Percentiles rank a stretch among this genome's conserved stretches.
Conservation (phyloP, 2,797 vertebrate species). For the Rhabdophis nuchalis region DNA sequence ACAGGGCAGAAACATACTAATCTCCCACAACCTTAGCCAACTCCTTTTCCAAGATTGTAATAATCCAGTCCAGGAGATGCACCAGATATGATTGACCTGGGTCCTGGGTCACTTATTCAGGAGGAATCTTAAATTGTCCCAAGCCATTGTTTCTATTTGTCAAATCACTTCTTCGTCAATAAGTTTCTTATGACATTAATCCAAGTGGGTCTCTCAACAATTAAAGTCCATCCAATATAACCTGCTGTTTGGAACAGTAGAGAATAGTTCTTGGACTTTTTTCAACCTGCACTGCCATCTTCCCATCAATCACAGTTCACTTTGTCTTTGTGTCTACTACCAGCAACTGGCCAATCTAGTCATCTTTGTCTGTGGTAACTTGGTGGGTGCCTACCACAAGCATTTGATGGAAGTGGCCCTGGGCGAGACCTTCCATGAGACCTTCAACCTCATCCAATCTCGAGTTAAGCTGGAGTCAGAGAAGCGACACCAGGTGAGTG, state of each 20-base stretch:
- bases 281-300: neutral
- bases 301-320: neutral
- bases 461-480: conserved; percentile 75
- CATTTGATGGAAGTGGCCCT: conserved; percentile 75
- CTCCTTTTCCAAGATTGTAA: neutral
- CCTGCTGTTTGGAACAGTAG: neutral
- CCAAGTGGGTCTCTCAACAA: neutral
- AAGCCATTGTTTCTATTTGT: neutral
- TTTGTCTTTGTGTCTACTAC: neutral
- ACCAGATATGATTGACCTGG: neutral
- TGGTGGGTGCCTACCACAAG: conserved; percentile 81
- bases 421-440: conserved; percentile 77
- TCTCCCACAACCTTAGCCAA: neutral
- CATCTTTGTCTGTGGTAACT: conserved; percentile 81
- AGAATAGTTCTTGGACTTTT: neutral
- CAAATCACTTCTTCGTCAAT: neutral
- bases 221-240: neutral
- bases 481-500: conserved; percentile 83
- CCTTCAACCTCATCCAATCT: conserved; percentile 78
- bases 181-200: neutral
- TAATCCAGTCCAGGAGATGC: no score
- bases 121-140: neutral
- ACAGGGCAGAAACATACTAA: neutral
- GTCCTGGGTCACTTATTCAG: neutral
- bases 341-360: conserved; percentile 83